Conservation (phyloP, 2,888 invertebrate genomes). For the Lycia hirtaria region DNA sequence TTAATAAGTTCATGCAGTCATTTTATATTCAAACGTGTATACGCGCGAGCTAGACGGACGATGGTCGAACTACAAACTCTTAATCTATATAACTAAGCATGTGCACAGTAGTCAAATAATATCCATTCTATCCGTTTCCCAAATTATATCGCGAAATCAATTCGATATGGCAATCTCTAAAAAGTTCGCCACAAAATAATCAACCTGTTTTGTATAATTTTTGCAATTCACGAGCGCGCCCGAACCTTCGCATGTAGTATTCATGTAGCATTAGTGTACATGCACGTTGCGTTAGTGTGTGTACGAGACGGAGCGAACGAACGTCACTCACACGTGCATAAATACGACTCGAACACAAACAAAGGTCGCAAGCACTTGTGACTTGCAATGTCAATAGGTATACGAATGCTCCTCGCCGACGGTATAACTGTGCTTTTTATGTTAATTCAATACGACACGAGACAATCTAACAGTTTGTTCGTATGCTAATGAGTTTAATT, state of each 20-base stretch:
- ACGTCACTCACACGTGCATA: too few species aligned
- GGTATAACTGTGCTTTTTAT: slow-evolving; percentile 25
- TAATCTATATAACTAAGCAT: background rate
- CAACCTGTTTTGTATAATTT: slow-evolving; percentile 34
- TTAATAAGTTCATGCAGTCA: too few species aligned
- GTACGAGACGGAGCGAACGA: too few species aligned
- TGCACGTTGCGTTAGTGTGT: too few species aligned
- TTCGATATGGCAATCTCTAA: slow-evolving; percentile 18
- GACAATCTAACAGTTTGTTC: slow-evolving; percentile 21
- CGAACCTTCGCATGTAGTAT: too few species aligned
- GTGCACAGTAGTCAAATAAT: slow-evolving; percentile 9
- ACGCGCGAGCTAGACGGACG: too few species aligned
- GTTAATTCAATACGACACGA: slow-evolving; percentile 15
- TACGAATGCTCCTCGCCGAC: slow-evolving; percentile 24
- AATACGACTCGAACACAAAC: too few species aligned
- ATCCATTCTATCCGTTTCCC: background rate
- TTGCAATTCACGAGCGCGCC: too few species aligned
- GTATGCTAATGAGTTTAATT: slow-evolving; percentile 22
- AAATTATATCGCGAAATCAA: slow-evolving; percentile 21
- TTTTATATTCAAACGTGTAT: too few species aligned
- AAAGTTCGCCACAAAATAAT: slow-evolving; percentile 21
- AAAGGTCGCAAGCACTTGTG: too few species aligned
- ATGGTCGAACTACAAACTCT: background rate
- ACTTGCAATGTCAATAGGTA: too few species aligned
- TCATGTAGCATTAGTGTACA: too few species aligned